Evolutionary conservation across 2,113 vertebrate species (phyloP), one percentile per base, ranked within the genome.

Genomic region (Choloepus hoffmanni): DNA sequence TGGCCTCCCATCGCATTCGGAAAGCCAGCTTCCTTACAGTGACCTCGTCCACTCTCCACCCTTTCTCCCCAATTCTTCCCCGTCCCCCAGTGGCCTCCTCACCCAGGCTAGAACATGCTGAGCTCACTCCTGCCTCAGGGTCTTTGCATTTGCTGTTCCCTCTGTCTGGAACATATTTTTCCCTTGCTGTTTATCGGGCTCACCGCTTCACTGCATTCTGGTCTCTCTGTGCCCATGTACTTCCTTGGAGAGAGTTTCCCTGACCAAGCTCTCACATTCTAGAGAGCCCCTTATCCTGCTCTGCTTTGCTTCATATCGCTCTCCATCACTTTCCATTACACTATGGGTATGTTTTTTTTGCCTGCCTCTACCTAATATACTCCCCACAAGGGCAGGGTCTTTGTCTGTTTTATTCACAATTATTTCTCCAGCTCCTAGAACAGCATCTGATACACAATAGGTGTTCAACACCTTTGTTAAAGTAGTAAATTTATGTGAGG

Each of bases 331-430:
- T 36, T 30, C 48, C 26, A 1, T 30, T 24, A 33, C 15, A 21
- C 24, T 13, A 7, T 10, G n/a, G 4, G 1, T 19, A 0, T 50
- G 6, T 45, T 50, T 28, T 28, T 40, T 8, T 1, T 10, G 5
- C 60, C 87, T 89, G 55, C 65, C 23, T 58, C 43, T 63, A 12
- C 15, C 9, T 28, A 5, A 1, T 3, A 15, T 6, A 48, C 2
- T 30, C 28, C 40, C 30, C 58, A 0, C 0, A 18, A 23, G 53
- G 53, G 30, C 45, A 43, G 16, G 5, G 30, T 14, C 58, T 50
- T 28, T 12, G 40, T n/a, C 16, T 43, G 60, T 16, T 78, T 36
- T 36, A 6, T 6, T 60, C 28, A 5, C n/a, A 21, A 0, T 68
- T 40, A 21, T 87, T 87, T 77, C 72, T 36, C 26, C 70, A 81